Base-by-base conservation (phyloP, 1,140 invertebrate genomes). In the Trissolcus basalis region DNA sequence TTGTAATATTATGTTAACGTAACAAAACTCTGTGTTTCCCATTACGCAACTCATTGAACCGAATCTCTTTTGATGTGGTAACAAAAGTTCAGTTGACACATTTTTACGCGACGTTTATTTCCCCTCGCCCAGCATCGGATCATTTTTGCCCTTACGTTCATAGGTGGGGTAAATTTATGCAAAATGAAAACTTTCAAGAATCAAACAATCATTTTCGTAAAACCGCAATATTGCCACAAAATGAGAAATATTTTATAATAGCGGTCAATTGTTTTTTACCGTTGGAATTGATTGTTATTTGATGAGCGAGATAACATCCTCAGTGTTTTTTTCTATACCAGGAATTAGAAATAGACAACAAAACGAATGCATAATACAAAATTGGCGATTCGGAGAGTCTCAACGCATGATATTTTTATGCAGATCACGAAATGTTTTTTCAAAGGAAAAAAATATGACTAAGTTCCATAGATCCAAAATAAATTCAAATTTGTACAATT, bases 351-450 rank as follows among this genome's bases (percentile, higher is more conserved):
- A 74, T 56, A 67, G 51, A 74, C 54, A 74, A 61, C 63, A 61
- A 74, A 74, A 67, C 51, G 56, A 67, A 74, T 74, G 71, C 71
- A 74, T 73, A 73, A 73, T 73, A 61, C 50, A 73, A 27, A 27
- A 65, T n/a, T 67, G 16, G 61, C 61, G 65, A 65, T 60, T 73
- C 61, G 60, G 65, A 72, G 48, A 72, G 65, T 65, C 65, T 65
- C 70, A 60, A 60, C 70, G 70, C 65, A 61, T 13, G 65, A 60
- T 60, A 56, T 73, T 73, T 73, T 73, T 72, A 59, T 73, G 32
- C 36, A 39, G 32, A 13, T 49, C 10, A 45, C 43, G 60, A 65
- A 60, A 50, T 47, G 59, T 54, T 59, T 47, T 64, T 58, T 54
- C 36, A 15, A 53, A 35, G 54, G 19, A 27, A 27, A 27, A 27